Evolutionary conservation across 2,113 vertebrate species (phyloP).

Genomic region (Psittacula cyanocephala): DNA sequence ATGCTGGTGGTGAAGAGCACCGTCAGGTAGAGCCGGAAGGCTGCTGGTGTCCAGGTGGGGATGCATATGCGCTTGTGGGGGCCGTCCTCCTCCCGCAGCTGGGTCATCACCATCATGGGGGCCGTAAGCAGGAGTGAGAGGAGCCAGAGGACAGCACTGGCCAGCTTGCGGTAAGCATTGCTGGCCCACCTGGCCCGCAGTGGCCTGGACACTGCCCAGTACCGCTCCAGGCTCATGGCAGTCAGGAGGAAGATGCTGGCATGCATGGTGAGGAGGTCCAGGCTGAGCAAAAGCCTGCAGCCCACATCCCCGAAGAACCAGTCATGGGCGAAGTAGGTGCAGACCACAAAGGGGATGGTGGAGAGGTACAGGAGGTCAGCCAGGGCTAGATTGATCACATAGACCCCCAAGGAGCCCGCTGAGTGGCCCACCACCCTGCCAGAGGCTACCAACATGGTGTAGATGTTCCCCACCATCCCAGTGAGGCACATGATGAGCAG

Average conservation of each 20-base stretch:
- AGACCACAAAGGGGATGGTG: constrained; percentile 88
- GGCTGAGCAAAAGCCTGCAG: constrained; percentile 83
- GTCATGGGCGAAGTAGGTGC: constrained; percentile 81
- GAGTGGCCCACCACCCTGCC: constrained; percentile 70
- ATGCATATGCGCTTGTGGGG: constrained; percentile 80
- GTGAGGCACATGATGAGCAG: constrained; percentile 79
- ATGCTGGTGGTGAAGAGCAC: constrained; percentile 81
- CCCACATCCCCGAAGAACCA: constrained; percentile 87
- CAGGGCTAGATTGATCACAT: constrained; percentile 83
- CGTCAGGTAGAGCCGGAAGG: constrained; percentile 80
- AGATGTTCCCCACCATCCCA: constrained; percentile 81
- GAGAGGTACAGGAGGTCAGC: constrained; percentile 87
- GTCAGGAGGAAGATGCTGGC: constrained; percentile 85
- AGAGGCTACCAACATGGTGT: constrained; percentile 76
- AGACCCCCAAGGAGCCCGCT: constrained; percentile 80
- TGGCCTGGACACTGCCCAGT: constrained; percentile 79
- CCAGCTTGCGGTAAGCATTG: constrained; percentile 49
- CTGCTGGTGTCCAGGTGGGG: constrained; percentile 79
- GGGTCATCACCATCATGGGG: constrained; percentile 88
- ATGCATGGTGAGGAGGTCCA: constrained; percentile 89
- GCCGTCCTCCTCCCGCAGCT: constrained; percentile 64
- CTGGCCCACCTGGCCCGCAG: constrained; percentile 58
- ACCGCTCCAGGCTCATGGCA: constrained; percentile 85
- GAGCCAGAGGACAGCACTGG: constrained; percentile 74
- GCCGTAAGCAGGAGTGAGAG: constrained; percentile 73